Base-by-base conservation (phyloP, 2,113 vertebrate genomes). In the Garra rufa region DNA sequence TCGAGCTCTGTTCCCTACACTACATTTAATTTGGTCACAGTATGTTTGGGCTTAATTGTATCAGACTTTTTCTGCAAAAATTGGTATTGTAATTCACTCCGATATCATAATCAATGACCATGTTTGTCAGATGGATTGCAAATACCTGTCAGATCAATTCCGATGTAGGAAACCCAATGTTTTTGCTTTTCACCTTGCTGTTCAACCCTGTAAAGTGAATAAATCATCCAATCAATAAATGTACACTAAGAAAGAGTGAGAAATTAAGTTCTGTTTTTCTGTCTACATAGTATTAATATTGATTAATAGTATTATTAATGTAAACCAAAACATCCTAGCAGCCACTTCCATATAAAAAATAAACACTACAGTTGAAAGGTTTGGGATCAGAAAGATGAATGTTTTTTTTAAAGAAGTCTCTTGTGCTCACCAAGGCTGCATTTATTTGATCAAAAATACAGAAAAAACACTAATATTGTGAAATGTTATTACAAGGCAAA, bases 171-270 rank as follows among this genome's bases (percentile, higher is more conserved):
- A 85, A 34, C 46, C 69, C 21, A 1, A 95, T 95, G 94, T 93
- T 86, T 89, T 92, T 92, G 67, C 92, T 93, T 92, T 92, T 90
- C 94, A 92, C 94, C 95, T 96, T 95, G 94, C 93, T 94, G 92
- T 93, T 77, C 94, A 93, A 70, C 67, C 55, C 38, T 82, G 38
- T 82, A 83, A 83, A 83, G 93, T 95, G 95, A 95, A 93, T 74
- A 61, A 96, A 96, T 95, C 94, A 95, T 96, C 94, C 95, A 95
- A 95, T 94, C 95, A 97, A 96, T 96, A 97, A 97, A 96, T 92
- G 93, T 95, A 94, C 96, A 96, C 96, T 96, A 91, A 89, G 83
- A 82, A 90, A 79, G 85, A 75, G 48, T 87, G 78, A 77, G 52
- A 77, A 82, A 71, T 84, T 71, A 30, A 63, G 41, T 14, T 13